phyloP scores from a whole-genome alignment of 2,888 invertebrate genomes.

The Mylabris sibirica region DNA sequence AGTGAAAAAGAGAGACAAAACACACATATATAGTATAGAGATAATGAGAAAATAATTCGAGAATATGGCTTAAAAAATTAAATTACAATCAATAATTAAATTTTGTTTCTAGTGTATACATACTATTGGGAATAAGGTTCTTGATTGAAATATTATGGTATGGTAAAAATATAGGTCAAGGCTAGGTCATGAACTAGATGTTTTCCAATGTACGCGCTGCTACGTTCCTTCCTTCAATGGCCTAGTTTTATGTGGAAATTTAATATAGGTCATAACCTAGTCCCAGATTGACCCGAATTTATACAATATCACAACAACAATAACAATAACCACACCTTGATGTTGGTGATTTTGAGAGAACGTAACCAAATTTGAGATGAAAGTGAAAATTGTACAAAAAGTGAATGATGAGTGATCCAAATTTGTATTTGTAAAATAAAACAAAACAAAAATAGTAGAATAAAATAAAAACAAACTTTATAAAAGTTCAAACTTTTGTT shows the following conservation, averaged over 20 bases:
- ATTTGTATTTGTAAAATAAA: too few species aligned
- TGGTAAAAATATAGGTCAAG: neutral
- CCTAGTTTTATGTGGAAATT: neutral
- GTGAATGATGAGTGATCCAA: too few species aligned
- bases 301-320: neutral
- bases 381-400: too few species aligned
- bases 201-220: too few species aligned
- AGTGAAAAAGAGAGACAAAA: neutral
- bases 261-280: slow-evolving; percentile 4
- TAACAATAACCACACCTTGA: neutral
- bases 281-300: slow-evolving; percentile 8
- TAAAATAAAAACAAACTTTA: too few species aligned
- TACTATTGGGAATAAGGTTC: too few species aligned
- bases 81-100: too few species aligned
- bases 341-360: neutral
- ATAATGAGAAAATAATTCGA: neutral
- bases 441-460: too few species aligned
- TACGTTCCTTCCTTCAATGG: neutral
- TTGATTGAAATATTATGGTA: neutral
- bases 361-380: neutral
- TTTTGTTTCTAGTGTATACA: too few species aligned
- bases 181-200: neutral
- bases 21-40: neutral
- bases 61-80: neutral
- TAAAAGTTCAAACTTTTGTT: too few species aligned